A percentile compares a stretch with the other conserved stretches of the same genome.
Evolutionary conservation across 2,797 vertebrate species (phyloP).

Genomic region (Okamejei kenojei): DNA sequence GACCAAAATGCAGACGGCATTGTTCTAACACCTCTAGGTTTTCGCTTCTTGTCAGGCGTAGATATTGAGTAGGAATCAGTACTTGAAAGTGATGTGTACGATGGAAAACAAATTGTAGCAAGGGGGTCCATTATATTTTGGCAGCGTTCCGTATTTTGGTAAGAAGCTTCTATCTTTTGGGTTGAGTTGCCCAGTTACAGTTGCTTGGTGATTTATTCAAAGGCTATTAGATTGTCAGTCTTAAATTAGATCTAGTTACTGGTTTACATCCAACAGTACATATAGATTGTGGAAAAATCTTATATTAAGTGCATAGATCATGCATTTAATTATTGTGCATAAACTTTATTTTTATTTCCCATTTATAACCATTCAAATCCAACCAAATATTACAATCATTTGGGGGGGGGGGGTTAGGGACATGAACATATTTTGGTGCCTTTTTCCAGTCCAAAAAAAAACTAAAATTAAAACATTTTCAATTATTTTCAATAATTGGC

Average conservation of each 20-base stretch:
- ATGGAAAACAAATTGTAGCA: background rate
- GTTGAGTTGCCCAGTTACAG: conserved; percentile 70
- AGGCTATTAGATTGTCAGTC: background rate
- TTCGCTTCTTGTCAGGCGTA: background rate
- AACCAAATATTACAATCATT: background rate
- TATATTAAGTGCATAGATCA: background rate
- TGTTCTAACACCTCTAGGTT: background rate
- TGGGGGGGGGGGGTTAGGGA: no score
- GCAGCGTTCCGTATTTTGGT: background rate
- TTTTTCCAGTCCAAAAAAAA: background rate
- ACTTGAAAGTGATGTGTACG: conserved; percentile 1
- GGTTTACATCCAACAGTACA: no score
- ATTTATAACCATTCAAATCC: background rate
- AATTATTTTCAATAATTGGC: background rate
- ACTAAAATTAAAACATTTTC: background rate
- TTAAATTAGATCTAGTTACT: background rate
- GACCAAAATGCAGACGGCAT: background rate
- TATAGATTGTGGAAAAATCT: background rate
- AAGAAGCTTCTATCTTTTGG: background rate
- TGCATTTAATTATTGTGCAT: background rate
- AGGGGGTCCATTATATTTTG: background rate
- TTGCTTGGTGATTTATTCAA: conserved; percentile 58
- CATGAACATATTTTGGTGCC: background rate
- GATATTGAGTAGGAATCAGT: background rate
- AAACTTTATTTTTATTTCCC: background rate